Base-by-base conservation (phyloP, 2,113 vertebrate species). In the Oxyura jamaicensis region DNA sequence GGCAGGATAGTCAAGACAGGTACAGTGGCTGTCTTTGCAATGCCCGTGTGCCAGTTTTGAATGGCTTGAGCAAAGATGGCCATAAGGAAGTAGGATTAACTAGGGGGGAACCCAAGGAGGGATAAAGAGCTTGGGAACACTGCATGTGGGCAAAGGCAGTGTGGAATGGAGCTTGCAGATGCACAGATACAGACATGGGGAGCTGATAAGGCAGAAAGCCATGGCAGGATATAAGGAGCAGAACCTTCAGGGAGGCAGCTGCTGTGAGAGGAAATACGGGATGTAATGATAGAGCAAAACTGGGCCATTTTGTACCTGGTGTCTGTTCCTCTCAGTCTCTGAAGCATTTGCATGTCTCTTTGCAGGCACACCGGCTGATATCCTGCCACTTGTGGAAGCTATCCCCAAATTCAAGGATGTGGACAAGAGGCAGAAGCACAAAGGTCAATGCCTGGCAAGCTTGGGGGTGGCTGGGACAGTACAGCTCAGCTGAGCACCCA, bases 281-380 rank as follows among this genome's bases (percentile, higher is more conserved):
- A 41, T 53, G 22, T 76, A 65, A 39, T 6, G 52, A 39, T 11
- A 66, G 41, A 85, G 17, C 21, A 76, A 36, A 95, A 41, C 9
- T 11, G 31, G 18, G n/a, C 53, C n/a, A 13, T 91, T 90, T 84
- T 42, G 9, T 68, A 83, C 36, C 39, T 86, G 66, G 18, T 50
- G 55, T 69, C 39, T 44, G 1, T 58, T 91, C 50, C 29, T 81
- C 36, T 28, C 25, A 44, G 33, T 23, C 53, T 68, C 65, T 72
- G 41, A 84, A 91, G 50, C 25, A 52, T 69, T 60, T 88, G 33
- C 25, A 11, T 33, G 25, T 86, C 63, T 91, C 82, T 96, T 86
- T 20, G 1, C 86, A 99, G 99, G 99, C n/a, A 97, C 98, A 20
- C 98, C 99, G 36, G 96, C 96, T 72, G 98, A 99, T 91, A 98